phyloP scores from a whole-genome alignment of 2,888 invertebrate species.

The Andrena trimmerana region DNA sequence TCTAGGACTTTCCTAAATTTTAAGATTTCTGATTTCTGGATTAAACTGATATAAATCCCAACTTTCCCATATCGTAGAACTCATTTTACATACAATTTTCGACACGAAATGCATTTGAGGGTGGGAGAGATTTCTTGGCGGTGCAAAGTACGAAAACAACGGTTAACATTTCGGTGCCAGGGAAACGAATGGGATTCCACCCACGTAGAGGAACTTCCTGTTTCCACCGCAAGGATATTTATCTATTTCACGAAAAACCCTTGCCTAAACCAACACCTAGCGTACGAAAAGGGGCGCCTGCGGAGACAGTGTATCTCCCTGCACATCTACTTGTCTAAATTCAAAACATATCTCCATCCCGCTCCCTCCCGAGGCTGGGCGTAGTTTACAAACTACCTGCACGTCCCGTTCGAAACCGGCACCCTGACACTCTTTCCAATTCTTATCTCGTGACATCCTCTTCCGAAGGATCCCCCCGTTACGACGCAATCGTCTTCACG shows the following conservation, averaged over 20 bases:
- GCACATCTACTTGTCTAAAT: conserved; percentile 73
- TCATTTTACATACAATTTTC: neutral
- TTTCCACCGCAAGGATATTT: conserved; percentile 76
- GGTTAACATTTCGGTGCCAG: conserved; percentile 55
- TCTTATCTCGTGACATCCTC: conserved; percentile 72
- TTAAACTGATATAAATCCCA: too few species aligned
- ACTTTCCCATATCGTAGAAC: too few species aligned
- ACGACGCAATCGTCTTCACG: conserved; percentile 64
- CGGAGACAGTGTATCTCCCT: conserved; percentile 73
- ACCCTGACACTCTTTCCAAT: conserved; percentile 61
- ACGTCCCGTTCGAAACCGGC: conserved; percentile 56
- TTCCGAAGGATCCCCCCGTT: conserved; percentile 61
- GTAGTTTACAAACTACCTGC: conserved; percentile 69
- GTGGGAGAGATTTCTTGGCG: conserved; percentile 7
- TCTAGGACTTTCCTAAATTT: too few species aligned
- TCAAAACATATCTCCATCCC: conserved; percentile 65
- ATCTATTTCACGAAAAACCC: conserved; percentile 79
- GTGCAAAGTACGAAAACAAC: conserved; percentile 53
- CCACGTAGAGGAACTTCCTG: conserved; percentile 80
- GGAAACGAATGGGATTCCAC: conserved; percentile 67
- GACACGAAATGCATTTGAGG: neutral
- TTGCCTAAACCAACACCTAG: conserved; percentile 80
- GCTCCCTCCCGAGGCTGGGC: conserved; percentile 32
- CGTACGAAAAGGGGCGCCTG: conserved; percentile 74
- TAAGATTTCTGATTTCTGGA: too few species aligned